Percentiles rank a stretch among this genome's conserved stretches.
Evolutionary conservation across 1,140 invertebrate species (phyloP).

Genomic region (Conus betulinus): DNA sequence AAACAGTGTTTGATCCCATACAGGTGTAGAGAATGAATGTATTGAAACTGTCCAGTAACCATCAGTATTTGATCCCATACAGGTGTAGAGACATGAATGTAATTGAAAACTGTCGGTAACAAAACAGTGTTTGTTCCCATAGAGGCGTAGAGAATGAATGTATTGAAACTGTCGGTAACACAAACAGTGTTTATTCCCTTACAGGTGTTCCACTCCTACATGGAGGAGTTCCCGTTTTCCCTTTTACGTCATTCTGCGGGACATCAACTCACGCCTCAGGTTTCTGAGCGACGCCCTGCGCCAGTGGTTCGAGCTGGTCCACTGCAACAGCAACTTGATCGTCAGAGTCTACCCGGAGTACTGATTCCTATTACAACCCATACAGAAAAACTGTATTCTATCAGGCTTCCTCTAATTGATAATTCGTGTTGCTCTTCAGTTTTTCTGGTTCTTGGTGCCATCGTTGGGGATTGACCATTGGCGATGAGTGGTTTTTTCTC

Average conservation of each 20-base stretch:
- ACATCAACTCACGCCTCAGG: constrained; percentile 89
- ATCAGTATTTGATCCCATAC: too few species aligned
- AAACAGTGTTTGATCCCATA: too few species aligned
- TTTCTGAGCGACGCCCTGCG: constrained; percentile 95
- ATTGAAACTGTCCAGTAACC: too few species aligned
- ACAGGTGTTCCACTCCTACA: constrained; percentile 85
- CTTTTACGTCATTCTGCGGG: constrained; percentile 96
- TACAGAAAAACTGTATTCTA: neutral
- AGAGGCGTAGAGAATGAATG: too few species aligned
- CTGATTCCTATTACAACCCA: neutral
- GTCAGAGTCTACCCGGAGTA: neutral
- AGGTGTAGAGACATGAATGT: too few species aligned
- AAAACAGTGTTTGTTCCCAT: neutral
- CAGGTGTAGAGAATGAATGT: too few species aligned
- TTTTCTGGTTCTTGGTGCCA: too few species aligned
- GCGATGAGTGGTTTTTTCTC: too few species aligned
- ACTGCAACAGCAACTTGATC: constrained; percentile 73
- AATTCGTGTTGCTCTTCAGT: too few species aligned
- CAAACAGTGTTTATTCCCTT: constrained; percentile 56
- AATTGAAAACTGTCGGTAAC: too few species aligned
- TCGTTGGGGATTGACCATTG: neutral
- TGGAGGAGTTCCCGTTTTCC: constrained; percentile 98
- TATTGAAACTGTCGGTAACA: neutral
- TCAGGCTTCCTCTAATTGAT: too few species aligned
- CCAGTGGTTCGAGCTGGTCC: constrained; percentile 99